These are phyloP conservation scores for Orientallactaga sibirica DNA, from an alignment of 2,797 vertebrate species.

Conservation along the genomic window DNA sequence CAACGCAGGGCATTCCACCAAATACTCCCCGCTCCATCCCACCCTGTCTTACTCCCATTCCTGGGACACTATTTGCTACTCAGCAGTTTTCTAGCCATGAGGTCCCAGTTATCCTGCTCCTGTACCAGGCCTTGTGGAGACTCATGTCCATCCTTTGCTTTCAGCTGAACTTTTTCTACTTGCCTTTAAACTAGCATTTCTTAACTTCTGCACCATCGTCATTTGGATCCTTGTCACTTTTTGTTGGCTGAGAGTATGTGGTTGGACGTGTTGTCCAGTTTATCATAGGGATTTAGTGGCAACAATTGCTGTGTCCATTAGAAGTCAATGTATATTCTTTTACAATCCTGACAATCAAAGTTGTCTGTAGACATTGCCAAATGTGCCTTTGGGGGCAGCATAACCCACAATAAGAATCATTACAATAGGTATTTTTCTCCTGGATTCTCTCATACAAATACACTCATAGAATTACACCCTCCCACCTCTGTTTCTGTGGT, in stretches of 20 bases:
- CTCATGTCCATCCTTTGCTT: background rate
- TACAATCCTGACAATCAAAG: background rate
- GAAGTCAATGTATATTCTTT: background rate
- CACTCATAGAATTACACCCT: background rate
- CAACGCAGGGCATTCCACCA: background rate
- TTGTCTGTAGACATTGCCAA: background rate
- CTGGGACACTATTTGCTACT: background rate
- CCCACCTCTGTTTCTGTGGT: background rate
- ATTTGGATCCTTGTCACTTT: background rate
- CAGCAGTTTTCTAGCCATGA: background rate
- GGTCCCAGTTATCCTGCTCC: background rate
- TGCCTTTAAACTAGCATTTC: conserved; percentile 30
- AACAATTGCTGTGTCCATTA: background rate
- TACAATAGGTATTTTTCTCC: background rate
- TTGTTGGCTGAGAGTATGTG: background rate
- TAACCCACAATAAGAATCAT: background rate
- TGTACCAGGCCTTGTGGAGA: background rate
- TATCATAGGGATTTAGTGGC: background rate
- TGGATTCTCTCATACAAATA: background rate
- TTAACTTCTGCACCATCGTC: background rate
- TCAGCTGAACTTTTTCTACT: background rate
- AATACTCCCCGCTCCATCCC: background rate
- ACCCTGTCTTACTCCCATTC: background rate
- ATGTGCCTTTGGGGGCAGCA: background rate
- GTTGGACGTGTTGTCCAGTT: background rate